These are phyloP conservation scores for Esox niger DNA, from an alignment of 2,113 vertebrate genomes.

Conservation along the genomic window DNA sequence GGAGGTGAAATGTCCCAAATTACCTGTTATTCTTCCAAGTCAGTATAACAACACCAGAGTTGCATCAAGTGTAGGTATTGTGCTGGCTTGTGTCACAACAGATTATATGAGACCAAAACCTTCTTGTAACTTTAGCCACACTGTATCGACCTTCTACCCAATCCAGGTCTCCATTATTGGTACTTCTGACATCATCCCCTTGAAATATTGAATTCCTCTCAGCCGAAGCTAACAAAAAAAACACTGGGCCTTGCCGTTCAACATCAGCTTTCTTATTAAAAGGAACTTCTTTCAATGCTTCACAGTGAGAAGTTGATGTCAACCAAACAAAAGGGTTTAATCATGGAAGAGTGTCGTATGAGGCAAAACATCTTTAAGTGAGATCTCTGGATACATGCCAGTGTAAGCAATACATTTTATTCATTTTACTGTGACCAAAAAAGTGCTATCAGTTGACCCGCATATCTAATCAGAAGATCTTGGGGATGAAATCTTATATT, in stretches of 20 bases:
- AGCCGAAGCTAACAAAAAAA: constrained; percentile 57
- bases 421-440: background rate
- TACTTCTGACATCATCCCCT: constrained; percentile 76
- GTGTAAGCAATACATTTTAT: background rate
- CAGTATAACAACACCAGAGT: constrained; percentile 44
- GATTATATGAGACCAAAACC: constrained; percentile 66
- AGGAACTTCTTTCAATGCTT: constrained; percentile 48
- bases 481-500: constrained; percentile 45
- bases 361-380: constrained; percentile 2
- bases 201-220: constrained; percentile 76
- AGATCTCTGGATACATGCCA: constrained; percentile 36
- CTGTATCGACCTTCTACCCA: constrained; percentile 67
- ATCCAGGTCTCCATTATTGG: constrained; percentile 65
- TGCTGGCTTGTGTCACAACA: constrained; percentile 64
- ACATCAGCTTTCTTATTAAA: constrained; percentile 60
- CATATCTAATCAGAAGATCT: constrained; percentile 27
- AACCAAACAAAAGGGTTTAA: constrained; percentile 11
- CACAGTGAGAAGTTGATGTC: constrained; percentile 7
- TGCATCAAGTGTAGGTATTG: constrained; percentile 51
- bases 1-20: constrained; percentile 25
- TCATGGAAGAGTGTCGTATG: constrained; percentile 7
- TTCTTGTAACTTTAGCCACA: constrained; percentile 60
- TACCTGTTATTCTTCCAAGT: constrained; percentile 38
- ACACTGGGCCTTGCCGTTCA: constrained; percentile 33
- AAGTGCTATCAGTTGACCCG: constrained; percentile 15